Percentiles rank a stretch among this genome's conserved stretches.
Evolutionary conservation across 53 echinoderm and acorn worm species (phyloP).

Genomic region (Luidia sarsii): DNA sequence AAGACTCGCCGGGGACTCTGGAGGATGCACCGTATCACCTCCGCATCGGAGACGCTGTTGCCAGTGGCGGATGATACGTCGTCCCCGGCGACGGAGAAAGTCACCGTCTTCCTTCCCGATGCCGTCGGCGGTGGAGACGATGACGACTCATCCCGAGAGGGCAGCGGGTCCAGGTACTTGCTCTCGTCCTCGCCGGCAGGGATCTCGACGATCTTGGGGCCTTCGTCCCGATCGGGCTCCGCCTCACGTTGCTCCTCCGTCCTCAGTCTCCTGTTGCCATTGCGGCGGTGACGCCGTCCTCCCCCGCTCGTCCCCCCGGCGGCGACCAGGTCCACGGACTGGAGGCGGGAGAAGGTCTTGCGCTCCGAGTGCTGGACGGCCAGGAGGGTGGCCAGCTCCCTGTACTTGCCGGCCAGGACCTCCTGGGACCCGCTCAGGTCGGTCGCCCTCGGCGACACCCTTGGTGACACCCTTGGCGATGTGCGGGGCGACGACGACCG

Average conservation of each 20-base stretch:
- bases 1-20: conserved; percentile 63
- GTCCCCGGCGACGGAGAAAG: neutral
- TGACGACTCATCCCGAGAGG: neutral
- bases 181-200: neutral
- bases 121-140: neutral
- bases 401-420: conserved; percentile 74
- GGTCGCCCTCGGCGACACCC: too few relatives aligned
- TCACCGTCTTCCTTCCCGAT: conserved; percentile 23
- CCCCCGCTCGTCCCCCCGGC: neutral
- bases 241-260: neutral
- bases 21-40: conserved; percentile 65
- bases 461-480: too few relatives aligned
- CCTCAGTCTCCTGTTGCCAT: conserved; percentile 8
- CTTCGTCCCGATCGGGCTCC: neutral
- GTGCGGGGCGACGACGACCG: conserved; percentile 51
- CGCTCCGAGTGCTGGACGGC: conserved; percentile 68
- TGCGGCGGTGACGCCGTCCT: neutral
- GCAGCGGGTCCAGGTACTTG: neutral
- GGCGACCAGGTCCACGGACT: neutral
- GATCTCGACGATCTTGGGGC: conserved; percentile 6
- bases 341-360: conserved; percentile 60
- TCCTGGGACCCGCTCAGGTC: conserved; percentile 66
- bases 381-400: conserved; percentile 71
- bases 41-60: conserved; percentile 47
- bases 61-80: neutral